Evolutionary conservation across 2,797 vertebrate species (phyloP).

Genomic region (Bovichtus diacanthus): DNA sequence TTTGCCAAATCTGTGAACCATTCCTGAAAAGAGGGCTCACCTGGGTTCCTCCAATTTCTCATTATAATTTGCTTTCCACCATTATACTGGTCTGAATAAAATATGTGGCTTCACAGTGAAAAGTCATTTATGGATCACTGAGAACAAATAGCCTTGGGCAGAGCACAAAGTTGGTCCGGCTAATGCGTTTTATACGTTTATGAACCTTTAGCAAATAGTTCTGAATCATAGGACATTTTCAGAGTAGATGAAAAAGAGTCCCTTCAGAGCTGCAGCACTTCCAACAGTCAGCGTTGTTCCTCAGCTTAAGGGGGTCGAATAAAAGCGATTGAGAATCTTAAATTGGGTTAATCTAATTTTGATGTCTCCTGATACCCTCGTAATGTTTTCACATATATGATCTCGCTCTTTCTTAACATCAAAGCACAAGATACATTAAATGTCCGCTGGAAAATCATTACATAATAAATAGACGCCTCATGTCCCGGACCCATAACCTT

Average conservation of each 20-base stretch:
- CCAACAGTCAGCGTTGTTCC: neutral
- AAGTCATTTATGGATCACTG: neutral
- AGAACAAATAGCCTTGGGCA: neutral
- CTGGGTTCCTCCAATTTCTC: slow-evolving; percentile 1
- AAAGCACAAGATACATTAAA: neutral
- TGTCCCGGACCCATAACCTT: slow-evolving; percentile 1
- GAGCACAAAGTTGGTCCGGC: neutral
- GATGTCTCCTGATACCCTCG: neutral
- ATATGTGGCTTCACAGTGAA: neutral
- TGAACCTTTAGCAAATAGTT: neutral
- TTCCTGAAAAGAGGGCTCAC: neutral
- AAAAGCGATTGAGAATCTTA: neutral
- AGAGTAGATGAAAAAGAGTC: neutral
- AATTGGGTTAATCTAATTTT: neutral
- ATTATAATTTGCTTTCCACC: neutral
- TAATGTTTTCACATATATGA: neutral
- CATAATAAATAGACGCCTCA: neutral
- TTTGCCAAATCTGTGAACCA: neutral
- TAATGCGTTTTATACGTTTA: neutral
- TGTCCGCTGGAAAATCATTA: neutral
- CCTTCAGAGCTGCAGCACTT: no score
- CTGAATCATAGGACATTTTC: neutral
- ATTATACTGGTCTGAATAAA: neutral
- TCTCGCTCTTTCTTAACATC: neutral
- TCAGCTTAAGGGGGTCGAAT: neutral